Base-by-base conservation (phyloP, 2,888 invertebrate genomes). In the Apotomis betuletana region DNA sequence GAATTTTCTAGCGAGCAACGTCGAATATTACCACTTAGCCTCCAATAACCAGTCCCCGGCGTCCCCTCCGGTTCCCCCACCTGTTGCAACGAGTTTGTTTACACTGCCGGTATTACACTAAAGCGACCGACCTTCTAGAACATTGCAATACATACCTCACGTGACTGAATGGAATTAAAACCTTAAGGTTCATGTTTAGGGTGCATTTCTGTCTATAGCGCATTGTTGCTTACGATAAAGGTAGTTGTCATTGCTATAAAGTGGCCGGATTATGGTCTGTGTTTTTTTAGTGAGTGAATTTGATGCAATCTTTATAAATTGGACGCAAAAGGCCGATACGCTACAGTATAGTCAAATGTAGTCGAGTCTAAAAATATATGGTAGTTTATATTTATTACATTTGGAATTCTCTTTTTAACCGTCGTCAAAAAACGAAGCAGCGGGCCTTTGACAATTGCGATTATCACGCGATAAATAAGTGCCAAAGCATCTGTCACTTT, bases 31-130 rank as follows among this genome's bases (percentile, higher is more conserved):
- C 62, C 46, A 55, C 55, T 61, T 61, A 12, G 36, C 46, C 27
- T 71, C 57, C 60, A 71, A 59, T 51, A 59, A 12, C 36, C 61
- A 15, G 60, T 68, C 75, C 59, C 75, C 70, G 36, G 12, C 51
- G 76, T 70, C 77, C 76, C 77, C 64, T 71, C 41, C n/a, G 64
- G 67, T 69, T 46, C 72, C 60, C 73, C 71, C 78, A 86, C 87
- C 84, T 86, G 87, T 90, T 89, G 87, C 86, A 79, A 81, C 75
- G 69, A 79, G 81, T 88, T 86, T 90, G 85, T 88, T 89, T 88
- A 90, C 87, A 80, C 83, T 78, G 81, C 78, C 78, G 59, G 64
- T 60, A 70, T 70, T 60, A 65, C 70, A 38, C 78, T 80, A 82
- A 83, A 83, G 81, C 78, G 75, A 76, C 79, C 75, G 82, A 86